Base-by-base conservation (phyloP, 2,113 vertebrate genomes). In the Micronisus gabar region DNA sequence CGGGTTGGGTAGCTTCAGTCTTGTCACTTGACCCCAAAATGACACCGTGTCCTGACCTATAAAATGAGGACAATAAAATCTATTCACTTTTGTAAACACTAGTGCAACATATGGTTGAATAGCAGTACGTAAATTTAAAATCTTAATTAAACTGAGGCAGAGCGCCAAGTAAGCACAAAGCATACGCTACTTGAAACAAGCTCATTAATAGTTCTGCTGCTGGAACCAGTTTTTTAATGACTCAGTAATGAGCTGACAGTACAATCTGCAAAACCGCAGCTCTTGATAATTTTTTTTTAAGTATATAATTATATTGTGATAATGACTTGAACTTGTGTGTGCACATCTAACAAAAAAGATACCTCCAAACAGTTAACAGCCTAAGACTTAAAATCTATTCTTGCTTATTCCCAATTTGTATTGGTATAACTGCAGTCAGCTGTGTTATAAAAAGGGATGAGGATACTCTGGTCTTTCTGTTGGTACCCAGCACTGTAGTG, bases 101-200 rank as follows among this genome's bases (percentile, higher is more conserved):
- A 45, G 67, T 13, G 55, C 45, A 90, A 76, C 41, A 81, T 73
- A 83, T 10, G 45, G 63, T 50, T 90, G 66, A 95, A 90, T 15
- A 80, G 58, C 66, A 82, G 53, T 50, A 68, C 72, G 74, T 72
- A 88, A 72, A 94, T 90, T 85, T 87, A 76, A 90, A 91, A 66
- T 80, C 38, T 84, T 81, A 91, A 91, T 96, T 87, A 91, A 82
- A 93, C n/a, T 32, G 74, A 94, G 74, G 67, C 70, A 87, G 62
- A 68, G 26, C 0, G 55, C 73, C 86, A 94, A 93, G 61, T 65
- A 79, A 90, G 79, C 81, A 72, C 73, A 95, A 89, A 86, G 81
- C 59, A 61, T 41, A 84, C 4, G 4, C 59, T 52, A 62, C 50
- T 78, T 70, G 59, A 91, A 94, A 84, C 26, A n/a, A 75, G 36